Percentiles rank a stretch among this genome's conserved stretches.
These are phyloP conservation scores for Silurus lanzhouensis DNA, from an alignment of 2,797 vertebrate genomes.

Conservation along the genomic window DNA sequence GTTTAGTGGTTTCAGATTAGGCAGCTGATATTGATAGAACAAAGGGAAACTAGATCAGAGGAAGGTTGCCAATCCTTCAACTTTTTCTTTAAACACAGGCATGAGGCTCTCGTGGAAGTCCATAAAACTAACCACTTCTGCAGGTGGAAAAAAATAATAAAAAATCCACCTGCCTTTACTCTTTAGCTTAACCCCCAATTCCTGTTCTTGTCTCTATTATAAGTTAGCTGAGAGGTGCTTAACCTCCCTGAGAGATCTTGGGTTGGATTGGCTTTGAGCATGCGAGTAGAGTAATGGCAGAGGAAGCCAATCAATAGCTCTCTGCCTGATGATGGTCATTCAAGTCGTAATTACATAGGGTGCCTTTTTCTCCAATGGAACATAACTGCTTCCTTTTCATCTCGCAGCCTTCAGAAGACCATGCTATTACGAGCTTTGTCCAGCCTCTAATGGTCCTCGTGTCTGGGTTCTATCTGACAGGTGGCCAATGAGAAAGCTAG, in stretches of 20 bases:
- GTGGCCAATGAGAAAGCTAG: constrained; percentile 32
- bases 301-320: constrained; percentile 61
- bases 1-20: neutral
- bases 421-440: constrained; percentile 52
- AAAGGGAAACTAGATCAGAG: neutral
- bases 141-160: neutral
- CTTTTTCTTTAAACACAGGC: neutral
- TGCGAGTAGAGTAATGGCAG: constrained; percentile 52
- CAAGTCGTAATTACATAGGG: constrained; percentile 56
- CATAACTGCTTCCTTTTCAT: constrained; percentile 67
- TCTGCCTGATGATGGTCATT: constrained; percentile 63
- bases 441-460: constrained; percentile 45
- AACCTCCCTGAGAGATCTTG: constrained; percentile 51
- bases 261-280: constrained; percentile 55
- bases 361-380: constrained; percentile 63
- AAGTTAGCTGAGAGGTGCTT: constrained; percentile 51
- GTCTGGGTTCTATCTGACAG: constrained; percentile 42
- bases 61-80: neutral
- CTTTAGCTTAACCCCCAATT: constrained; percentile 5
- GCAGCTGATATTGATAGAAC: neutral
- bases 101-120: neutral
- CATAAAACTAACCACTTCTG: constrained; percentile 31
- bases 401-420: constrained; percentile 53
- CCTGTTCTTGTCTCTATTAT: constrained; percentile 27
- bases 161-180: constrained; percentile 28